A percentile compares a stretch with the other conserved stretches of the same genome.
Conservation (phyloP, 2,797 vertebrate species). For the Ptychobarbus kaznakovi region DNA sequence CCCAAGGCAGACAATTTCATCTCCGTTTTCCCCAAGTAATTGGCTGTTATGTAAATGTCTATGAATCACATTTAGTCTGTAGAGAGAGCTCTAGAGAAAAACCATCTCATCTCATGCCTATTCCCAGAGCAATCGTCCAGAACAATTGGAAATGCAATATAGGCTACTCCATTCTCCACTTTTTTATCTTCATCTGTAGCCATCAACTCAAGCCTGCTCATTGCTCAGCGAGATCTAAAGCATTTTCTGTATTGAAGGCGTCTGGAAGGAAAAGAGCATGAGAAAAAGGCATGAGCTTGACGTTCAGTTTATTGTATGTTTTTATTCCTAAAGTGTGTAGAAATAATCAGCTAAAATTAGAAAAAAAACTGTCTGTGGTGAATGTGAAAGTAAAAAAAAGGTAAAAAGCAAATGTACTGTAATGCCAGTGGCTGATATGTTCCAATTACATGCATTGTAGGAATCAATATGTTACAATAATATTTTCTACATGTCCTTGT, state of each 20-base stretch:
- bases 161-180: neutral
- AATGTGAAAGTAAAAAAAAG: neutral
- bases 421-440: neutral
- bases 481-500: neutral
- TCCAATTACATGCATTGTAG: neutral
- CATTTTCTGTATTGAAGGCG: neutral
- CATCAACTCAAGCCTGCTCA: neutral
- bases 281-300: neutral
- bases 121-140: constrained; percentile 17
- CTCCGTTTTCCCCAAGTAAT: constrained; percentile 3
- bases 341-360: neutral
- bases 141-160: neutral
- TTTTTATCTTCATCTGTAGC: constrained; percentile 2
- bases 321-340: neutral
- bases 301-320: neutral
- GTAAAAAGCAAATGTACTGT: neutral
- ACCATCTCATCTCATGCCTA: constrained; percentile 9
- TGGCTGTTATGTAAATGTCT: constrained; percentile 16
- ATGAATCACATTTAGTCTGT: neutral
- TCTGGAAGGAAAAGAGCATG: neutral
- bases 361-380: neutral
- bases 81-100: constrained; percentile 16
- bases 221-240: neutral
- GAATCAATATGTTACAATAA: too few relatives aligned
- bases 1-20: neutral